These are phyloP conservation scores for Troides aeacus DNA, from an alignment of 2,888 invertebrate species.

Conservation along the genomic window DNA sequence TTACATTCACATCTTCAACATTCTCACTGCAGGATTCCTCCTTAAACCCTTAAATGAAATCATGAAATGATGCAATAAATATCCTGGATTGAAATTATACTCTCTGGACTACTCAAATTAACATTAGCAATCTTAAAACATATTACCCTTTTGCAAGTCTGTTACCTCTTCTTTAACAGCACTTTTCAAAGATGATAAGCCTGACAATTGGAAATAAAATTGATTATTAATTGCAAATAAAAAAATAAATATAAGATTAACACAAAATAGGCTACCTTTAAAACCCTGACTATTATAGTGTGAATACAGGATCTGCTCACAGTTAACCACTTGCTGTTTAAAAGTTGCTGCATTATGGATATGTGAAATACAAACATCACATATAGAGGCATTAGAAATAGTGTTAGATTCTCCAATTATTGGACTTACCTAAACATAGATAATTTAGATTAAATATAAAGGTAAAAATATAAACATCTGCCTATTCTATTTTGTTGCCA, in stretches of 20 bases:
- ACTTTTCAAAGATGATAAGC: slow-evolving; percentile 4
- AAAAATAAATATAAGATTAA: neutral
- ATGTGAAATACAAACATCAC: slow-evolving; percentile 50
- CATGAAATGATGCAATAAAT: slow-evolving; percentile 9
- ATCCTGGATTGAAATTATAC: slow-evolving; percentile 17
- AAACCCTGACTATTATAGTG: slow-evolving; percentile 33
- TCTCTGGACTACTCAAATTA: neutral
- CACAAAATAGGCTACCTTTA: slow-evolving; percentile 29
- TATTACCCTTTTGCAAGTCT: slow-evolving; percentile 20
- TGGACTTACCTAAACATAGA: slow-evolving; percentile 19
- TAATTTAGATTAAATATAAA: neutral
- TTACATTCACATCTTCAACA: neutral
- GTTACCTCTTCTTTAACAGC: slow-evolving; percentile 23
- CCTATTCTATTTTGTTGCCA: no score
- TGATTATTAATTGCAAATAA: neutral
- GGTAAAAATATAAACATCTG: neutral
- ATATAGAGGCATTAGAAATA: slow-evolving; percentile 47
- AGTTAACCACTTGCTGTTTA: slow-evolving; percentile 53
- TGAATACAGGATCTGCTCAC: slow-evolving; percentile 49
- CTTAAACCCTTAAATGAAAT: slow-evolving; percentile 21
- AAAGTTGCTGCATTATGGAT: slow-evolving; percentile 51
- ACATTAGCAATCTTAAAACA: neutral
- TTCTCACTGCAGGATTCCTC: slow-evolving; percentile 10
- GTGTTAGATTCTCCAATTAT: slow-evolving; percentile 5
- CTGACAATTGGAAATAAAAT: slow-evolving; percentile 10